Percentiles rank a stretch among this genome's conserved stretches.
Conservation (phyloP, 1,140 invertebrate species). For the Antheraea pernyi region DNA sequence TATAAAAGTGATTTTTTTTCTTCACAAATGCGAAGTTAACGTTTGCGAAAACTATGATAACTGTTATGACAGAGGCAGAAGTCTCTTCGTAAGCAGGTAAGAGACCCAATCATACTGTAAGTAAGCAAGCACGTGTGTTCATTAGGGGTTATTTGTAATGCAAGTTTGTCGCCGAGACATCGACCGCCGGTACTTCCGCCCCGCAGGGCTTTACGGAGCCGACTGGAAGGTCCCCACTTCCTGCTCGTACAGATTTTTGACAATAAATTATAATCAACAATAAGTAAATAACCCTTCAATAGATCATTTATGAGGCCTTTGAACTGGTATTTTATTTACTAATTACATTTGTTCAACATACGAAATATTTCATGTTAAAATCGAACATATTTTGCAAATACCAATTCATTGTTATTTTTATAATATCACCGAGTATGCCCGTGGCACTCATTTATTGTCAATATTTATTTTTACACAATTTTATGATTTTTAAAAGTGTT, state of each 20-base stretch:
- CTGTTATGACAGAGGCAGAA: not conserved
- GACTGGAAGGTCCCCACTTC: constrained; percentile 68
- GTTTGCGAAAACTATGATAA: not conserved
- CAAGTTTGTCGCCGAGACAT: constrained; percentile 47
- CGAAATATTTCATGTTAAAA: not conserved
- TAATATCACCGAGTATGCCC: too few species aligned
- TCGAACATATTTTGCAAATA: not conserved
- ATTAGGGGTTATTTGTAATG: constrained; percentile 71
- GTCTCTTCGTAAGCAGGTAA: constrained; percentile 20
- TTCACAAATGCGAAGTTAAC: too few species aligned
- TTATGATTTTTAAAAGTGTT: too few species aligned
- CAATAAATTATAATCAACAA: constrained; percentile 46
- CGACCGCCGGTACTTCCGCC: constrained; percentile 54
- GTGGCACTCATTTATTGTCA: too few species aligned
- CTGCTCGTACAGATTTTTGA: constrained; percentile 64
- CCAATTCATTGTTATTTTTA: not conserved
- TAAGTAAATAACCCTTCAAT: constrained; percentile 41
- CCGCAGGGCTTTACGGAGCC: constrained; percentile 57
- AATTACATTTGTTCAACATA: constrained; percentile 26
- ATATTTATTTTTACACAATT: too few species aligned
- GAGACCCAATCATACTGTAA: constrained; percentile 31
- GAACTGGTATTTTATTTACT: constrained; percentile 27
- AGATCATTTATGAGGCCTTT: constrained; percentile 44
- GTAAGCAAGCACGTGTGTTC: constrained; percentile 50
- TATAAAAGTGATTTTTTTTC: too few species aligned